phyloP scores from a whole-genome alignment of 2,888 invertebrate genomes.

The Crematogaster levior region DNA sequence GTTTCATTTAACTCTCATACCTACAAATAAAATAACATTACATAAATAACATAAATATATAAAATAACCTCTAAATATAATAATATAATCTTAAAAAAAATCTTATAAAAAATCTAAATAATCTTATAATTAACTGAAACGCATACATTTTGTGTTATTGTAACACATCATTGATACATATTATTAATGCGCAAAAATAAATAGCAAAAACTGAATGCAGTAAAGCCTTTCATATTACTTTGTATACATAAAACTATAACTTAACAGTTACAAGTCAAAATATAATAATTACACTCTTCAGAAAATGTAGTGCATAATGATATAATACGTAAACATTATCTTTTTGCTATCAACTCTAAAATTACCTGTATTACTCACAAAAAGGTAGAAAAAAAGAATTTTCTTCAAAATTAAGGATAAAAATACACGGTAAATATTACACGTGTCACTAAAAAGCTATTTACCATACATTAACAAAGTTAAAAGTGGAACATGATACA shows the following conservation, averaged over 20 bases:
- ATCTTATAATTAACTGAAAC: too few species aligned
- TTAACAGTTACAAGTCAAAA: neutral
- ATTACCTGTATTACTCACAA: neutral
- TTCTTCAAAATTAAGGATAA: neutral
- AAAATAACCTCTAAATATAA: too few species aligned
- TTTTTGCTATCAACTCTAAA: neutral
- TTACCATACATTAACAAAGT: neutral
- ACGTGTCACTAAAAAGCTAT: neutral
- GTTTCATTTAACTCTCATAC: conserved; percentile 37
- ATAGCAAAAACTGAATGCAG: neutral
- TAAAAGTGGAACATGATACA: neutral
- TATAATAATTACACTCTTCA: neutral
- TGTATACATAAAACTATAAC: neutral
- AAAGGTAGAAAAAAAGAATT: neutral
- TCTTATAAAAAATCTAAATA: too few species aligned
- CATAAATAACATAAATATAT: too few species aligned
- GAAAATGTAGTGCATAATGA: neutral
- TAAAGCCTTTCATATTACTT: neutral
- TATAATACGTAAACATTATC: neutral
- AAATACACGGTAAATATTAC: neutral
- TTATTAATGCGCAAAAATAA: neutral
- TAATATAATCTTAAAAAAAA: too few species aligned
- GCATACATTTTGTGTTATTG: too few species aligned
- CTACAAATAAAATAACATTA: neutral
- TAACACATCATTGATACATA: neutral